phyloP scores from a whole-genome alignment of 2,113 vertebrate species.

The Tursiops truncatus region DNA sequence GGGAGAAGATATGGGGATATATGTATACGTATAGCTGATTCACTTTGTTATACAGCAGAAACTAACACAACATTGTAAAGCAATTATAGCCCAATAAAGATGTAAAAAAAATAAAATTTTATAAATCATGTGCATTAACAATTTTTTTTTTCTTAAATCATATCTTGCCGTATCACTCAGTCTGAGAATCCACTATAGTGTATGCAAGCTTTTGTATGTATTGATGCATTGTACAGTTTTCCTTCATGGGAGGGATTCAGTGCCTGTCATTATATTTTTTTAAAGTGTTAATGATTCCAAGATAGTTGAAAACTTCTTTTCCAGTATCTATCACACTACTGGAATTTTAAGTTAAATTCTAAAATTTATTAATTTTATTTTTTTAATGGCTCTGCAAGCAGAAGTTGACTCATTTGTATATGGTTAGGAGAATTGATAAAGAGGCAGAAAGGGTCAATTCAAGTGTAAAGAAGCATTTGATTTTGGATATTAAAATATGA shows the following conservation, averaged over 20 bases:
- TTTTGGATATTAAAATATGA: background rate
- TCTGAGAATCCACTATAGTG: background rate
- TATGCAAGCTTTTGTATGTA: background rate
- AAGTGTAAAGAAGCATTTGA: background rate
- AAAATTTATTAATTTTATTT: background rate
- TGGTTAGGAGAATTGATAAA: background rate
- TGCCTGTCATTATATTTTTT: background rate
- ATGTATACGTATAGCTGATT: no score
- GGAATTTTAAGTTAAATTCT: constrained; percentile 7
- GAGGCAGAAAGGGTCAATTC: background rate
- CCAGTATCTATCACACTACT: background rate
- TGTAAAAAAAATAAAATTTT: background rate
- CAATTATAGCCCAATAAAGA: no score
- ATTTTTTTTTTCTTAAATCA: background rate
- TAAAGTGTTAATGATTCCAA: background rate
- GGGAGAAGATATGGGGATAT: no score
- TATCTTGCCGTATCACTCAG: background rate
- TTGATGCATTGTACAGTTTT: background rate
- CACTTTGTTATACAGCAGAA: no score
- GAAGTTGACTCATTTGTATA: background rate
- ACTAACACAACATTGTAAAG: no score
- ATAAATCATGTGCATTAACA: background rate
- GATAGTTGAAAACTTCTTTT: background rate
- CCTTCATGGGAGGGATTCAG: background rate
- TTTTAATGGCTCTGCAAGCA: background rate